These are phyloP conservation scores for Oreortyx pictus DNA, from an alignment of 2,797 vertebrate species.

Conservation along the genomic window DNA sequence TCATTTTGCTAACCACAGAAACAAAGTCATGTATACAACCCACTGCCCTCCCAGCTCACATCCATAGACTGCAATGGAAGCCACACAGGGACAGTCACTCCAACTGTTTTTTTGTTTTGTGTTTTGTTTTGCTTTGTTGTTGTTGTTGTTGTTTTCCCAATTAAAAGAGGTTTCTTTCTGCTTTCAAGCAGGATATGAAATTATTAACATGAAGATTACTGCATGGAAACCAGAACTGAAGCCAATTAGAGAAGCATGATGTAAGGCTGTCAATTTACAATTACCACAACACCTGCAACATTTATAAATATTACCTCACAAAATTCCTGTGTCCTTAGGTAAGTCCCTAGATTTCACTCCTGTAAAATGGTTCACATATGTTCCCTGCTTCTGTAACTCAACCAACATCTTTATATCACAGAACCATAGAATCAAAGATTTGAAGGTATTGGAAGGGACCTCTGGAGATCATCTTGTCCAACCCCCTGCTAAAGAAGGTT, in stretches of 20 bases:
- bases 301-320: slow-evolving; percentile 74
- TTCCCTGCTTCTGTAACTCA: slow-evolving; percentile 34
- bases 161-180: slow-evolving; percentile 9
- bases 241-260: slow-evolving; percentile 53
- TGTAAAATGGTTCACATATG: slow-evolving; percentile 74
- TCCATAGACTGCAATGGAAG: not conserved
- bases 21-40: not conserved
- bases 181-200: slow-evolving; percentile 26
- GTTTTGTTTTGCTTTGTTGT: too few relatives aligned
- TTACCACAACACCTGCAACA: slow-evolving; percentile 54
- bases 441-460: not conserved
- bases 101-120: not conserved
- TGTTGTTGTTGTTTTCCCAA: too few relatives aligned
- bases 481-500: not conserved
- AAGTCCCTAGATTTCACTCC: slow-evolving; percentile 62
- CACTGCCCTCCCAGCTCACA: not conserved
- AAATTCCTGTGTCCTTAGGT: slow-evolving; percentile 73
- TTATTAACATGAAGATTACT: slow-evolving; percentile 33
- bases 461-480: not conserved
- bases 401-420: slow-evolving; percentile 5
- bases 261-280: slow-evolving; percentile 50
- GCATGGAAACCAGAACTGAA: slow-evolving; percentile 29
- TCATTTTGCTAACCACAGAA: not conserved
- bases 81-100: not conserved
- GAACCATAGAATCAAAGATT: not conserved